Evolutionary conservation across 2,113 vertebrate genomes (phyloP).

Genomic region (Xyrauchen texanus): DNA sequence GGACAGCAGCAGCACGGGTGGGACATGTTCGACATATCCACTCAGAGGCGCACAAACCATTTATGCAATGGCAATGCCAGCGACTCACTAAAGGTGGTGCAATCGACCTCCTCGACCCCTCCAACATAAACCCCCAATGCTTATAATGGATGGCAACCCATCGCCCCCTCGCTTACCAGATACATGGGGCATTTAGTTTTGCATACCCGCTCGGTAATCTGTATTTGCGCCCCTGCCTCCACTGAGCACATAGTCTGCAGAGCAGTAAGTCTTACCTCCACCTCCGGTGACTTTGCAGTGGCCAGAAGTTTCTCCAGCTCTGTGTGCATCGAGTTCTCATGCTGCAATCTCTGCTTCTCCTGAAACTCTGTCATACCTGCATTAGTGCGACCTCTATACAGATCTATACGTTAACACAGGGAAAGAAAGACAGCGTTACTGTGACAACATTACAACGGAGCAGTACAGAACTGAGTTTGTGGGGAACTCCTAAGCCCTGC

Average conservation of each 20-base stretch:
- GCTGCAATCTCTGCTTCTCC: constrained; percentile 84
- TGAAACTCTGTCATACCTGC: constrained; percentile 84
- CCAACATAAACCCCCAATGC: no score
- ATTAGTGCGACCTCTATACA: constrained; percentile 79
- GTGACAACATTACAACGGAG: no score
- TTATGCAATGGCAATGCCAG: no score
- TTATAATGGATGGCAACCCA: no score
- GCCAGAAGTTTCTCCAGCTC: constrained; percentile 83
- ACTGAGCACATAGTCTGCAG: not conserved
- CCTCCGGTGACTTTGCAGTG: constrained; percentile 75
- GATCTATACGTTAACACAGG: constrained; percentile 63
- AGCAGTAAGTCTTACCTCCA: constrained; percentile 56
- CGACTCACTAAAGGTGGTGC: no score
- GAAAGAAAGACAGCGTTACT: not conserved
- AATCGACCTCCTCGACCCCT: no score
- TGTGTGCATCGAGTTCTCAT: constrained; percentile 84
- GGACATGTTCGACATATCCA: not conserved
- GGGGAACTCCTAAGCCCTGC: no score
- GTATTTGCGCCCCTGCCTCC: not conserved
- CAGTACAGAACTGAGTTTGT: no score
- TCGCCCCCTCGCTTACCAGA: no score
- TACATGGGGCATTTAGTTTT: no score
- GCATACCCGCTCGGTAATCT: no score
- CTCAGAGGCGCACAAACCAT: no score
- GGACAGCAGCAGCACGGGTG: not conserved